Percentiles rank a stretch among this genome's conserved stretches.
These are phyloP conservation scores for Branchinecta lindahli DNA, from an alignment of 1,140 invertebrate genomes.

Conservation along the genomic window DNA sequence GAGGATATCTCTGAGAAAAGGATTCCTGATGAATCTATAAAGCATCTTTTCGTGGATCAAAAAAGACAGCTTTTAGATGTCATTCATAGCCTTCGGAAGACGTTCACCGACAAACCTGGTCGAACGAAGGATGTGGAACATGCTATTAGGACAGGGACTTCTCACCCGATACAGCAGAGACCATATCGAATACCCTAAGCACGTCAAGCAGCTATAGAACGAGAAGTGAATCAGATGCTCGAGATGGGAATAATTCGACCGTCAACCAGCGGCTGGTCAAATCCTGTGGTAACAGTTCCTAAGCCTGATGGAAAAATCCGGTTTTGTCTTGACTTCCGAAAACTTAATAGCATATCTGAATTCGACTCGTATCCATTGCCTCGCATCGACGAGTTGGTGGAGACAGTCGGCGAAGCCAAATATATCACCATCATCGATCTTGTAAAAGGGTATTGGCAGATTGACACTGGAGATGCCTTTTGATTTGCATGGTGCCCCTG, in stretches of 20 bases:
- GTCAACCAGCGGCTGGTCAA: slow-evolving; percentile 30
- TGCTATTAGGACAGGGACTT: not conserved
- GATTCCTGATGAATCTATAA: too few species aligned
- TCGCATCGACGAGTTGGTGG: too few species aligned
- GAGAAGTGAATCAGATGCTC: too few species aligned
- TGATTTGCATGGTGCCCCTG: slow-evolving; percentile 30
- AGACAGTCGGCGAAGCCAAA: slow-evolving; percentile 21
- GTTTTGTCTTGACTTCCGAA: slow-evolving; percentile 35
- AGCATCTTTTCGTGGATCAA: too few species aligned
- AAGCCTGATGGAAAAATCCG: slow-evolving; percentile 33
- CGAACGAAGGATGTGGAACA: not conserved
- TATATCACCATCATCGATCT: slow-evolving; percentile 1
- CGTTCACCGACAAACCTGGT: not conserved
- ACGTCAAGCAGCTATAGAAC: slow-evolving; percentile 25
- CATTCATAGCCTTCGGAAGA: too few species aligned
- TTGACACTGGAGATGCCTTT: slow-evolving; percentile 29
- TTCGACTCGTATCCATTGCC: slow-evolving; percentile 31
- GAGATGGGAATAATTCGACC: slow-evolving; percentile 30
- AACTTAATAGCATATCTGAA: too few species aligned
- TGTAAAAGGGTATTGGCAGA: too few species aligned
- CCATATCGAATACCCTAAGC: not conserved
- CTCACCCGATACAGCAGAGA: too few species aligned
- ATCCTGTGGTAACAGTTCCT: too few species aligned
- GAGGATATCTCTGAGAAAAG: too few species aligned
- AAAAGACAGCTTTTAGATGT: too few species aligned